Conservation (phyloP, 2,113 vertebrate genomes). For the Corythornis cristatus region DNA sequence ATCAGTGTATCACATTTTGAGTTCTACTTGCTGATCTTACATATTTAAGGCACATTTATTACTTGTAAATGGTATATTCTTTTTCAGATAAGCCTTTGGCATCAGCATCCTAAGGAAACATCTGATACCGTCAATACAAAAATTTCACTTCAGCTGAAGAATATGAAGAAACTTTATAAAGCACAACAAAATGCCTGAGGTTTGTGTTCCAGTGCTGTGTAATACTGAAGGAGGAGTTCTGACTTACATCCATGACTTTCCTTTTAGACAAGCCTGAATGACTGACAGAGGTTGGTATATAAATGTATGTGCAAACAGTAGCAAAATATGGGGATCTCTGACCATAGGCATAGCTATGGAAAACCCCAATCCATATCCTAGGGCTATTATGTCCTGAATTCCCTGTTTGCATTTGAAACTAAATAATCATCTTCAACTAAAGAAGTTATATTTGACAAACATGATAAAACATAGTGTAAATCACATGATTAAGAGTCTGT, state of each 20-base stretch:
- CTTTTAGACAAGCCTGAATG: not conserved
- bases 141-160: not conserved
- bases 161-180: not conserved
- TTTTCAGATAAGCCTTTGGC: not conserved
- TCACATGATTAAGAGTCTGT: not conserved
- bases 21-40: not conserved
- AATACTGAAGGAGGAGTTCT: not conserved
- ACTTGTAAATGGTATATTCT: not conserved
- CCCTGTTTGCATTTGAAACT: not conserved
- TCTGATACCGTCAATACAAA: not conserved
- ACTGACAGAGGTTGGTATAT: not conserved
- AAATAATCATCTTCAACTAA: not conserved
- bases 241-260: not conserved
- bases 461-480: not conserved
- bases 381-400: not conserved
- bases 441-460: not conserved
- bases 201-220: not conserved
- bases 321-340: not conserved
- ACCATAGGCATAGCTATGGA: not conserved
- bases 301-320: not conserved
- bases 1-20: not conserved
- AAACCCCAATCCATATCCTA: not conserved
- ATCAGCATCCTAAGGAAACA: not conserved
- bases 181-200: not conserved
- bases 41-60: not conserved